A percentile compares a stretch with the other conserved stretches of the same genome.
These are phyloP conservation scores for Oncorhynchus gorbuscha DNA, from an alignment of 2,113 vertebrate genomes.

Conservation along the genomic window DNA sequence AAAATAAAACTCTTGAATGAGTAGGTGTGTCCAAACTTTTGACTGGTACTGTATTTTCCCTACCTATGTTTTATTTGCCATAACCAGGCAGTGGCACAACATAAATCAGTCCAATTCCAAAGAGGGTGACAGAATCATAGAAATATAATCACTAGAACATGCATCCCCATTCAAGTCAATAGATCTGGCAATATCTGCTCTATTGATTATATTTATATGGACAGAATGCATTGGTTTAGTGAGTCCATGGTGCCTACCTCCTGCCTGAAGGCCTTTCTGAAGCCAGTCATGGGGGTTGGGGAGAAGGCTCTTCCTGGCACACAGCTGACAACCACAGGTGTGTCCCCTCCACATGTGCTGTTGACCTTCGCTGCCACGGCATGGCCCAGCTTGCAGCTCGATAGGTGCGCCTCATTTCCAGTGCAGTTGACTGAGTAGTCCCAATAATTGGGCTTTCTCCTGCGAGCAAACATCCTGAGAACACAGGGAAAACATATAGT, in stretches of 20 bases:
- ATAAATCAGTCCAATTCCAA: too few species aligned
- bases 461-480: conserved; percentile 83
- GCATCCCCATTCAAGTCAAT: too few species aligned
- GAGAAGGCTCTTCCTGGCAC: conserved; percentile 85
- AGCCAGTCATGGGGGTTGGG: conserved; percentile 76
- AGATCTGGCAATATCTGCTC: too few species aligned
- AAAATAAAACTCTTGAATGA: too few species aligned
- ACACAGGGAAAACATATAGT: not conserved
- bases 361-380: conserved; percentile 58
- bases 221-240: too few species aligned
- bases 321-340: conserved; percentile 92
- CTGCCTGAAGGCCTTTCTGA: conserved; percentile 87
- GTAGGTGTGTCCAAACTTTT: too few species aligned
- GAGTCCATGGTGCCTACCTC: conserved; percentile 74
- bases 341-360: conserved; percentile 70
- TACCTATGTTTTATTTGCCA: too few species aligned
- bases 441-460: conserved; percentile 87
- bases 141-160: too few species aligned
- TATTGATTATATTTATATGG: too few species aligned
- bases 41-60: too few species aligned
- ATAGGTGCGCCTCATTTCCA: conserved; percentile 87
- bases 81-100: too few species aligned
- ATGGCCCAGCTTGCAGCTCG: conserved; percentile 84
- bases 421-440: conserved; percentile 86
- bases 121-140: too few species aligned